phyloP scores from a whole-genome alignment of 2,888 invertebrate species.

The Epistrophe eligans region DNA sequence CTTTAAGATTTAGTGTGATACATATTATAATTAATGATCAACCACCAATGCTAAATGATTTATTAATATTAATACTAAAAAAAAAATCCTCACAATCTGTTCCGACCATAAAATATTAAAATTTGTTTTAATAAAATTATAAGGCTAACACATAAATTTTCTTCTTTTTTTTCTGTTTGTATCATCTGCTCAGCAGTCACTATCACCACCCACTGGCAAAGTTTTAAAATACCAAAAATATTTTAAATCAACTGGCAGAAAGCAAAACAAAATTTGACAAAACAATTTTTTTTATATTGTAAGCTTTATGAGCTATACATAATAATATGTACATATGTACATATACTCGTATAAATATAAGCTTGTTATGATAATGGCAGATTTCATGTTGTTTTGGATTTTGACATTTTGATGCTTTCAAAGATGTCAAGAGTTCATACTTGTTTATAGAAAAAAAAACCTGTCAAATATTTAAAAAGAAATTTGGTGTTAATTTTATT shows the following conservation, averaged over 20 bases:
- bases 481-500: constrained; percentile 14
- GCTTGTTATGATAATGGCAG: background rate
- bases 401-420: constrained; percentile 15
- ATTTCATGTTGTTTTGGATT: background rate
- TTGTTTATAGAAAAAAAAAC: background rate
- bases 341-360: background rate
- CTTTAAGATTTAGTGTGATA: constrained; percentile 41
- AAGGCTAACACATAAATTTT: constrained; percentile 2
- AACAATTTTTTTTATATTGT: constrained; percentile 8
- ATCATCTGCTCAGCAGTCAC: constrained; percentile 9
- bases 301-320: background rate
- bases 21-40: constrained; percentile 26
- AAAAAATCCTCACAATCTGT: constrained; percentile 27
- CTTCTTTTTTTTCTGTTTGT: background rate
- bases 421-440: constrained; percentile 29
- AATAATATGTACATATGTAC: too few species aligned
- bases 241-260: constrained; percentile 18
- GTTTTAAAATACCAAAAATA: constrained; percentile 10
- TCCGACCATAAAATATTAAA: constrained; percentile 29
- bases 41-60: constrained; percentile 22
- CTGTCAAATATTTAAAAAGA: constrained; percentile 17
- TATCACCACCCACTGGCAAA: background rate
- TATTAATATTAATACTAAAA: constrained; percentile 1
- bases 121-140: constrained; percentile 25
- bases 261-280: constrained; percentile 22